Conservation (phyloP, 2,113 vertebrate genomes). For the Bos taurus region ARS-UCD2.0 NC_037332.1:89680001-89680500, state of each 20-base stretch:
- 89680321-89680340: not conserved
- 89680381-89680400: not conserved
- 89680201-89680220: not conserved
- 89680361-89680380: not conserved
- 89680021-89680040: not conserved
- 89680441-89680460: not conserved
- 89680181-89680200: not conserved
- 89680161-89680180: not conserved
- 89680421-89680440: not conserved
- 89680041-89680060: not conserved
- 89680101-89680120: not conserved
- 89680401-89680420: not conserved
- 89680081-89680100: not conserved
- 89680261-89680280: not conserved
- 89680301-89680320: not conserved
- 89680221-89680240: not conserved
- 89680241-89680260: not conserved
- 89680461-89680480: not conserved
- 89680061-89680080: not conserved
- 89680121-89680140: not conserved
- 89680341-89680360: not conserved
- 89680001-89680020: not conserved
- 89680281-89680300: not conserved
- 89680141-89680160: not conserved
- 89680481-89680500: not conserved